These are phyloP conservation scores for Sebastes jordani DNA, from an alignment of 2,797 vertebrate genomes.

Conservation along the genomic window DNA sequence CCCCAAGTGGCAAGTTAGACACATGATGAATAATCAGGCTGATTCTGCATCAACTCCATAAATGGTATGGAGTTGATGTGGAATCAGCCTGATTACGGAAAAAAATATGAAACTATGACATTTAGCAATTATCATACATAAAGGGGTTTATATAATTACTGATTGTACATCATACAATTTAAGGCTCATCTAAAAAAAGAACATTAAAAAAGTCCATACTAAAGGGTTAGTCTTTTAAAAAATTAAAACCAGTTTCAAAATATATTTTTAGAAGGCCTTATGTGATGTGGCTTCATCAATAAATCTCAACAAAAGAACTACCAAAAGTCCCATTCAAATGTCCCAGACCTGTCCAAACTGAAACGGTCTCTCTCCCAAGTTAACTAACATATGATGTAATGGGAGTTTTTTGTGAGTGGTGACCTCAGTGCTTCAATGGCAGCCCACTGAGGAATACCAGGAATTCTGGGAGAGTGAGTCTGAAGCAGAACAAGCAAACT, in stretches of 20 bases:
- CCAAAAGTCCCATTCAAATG: neutral
- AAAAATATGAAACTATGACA: neutral
- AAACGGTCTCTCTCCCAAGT: neutral
- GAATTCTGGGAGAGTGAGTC: constrained; percentile 31
- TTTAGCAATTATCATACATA: neutral
- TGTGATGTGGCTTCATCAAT: neutral
- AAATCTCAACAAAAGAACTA: neutral
- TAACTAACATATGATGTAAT: constrained; percentile 6
- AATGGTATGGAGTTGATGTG: no score
- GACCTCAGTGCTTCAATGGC: constrained; percentile 17
- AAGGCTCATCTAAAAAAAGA: neutral
- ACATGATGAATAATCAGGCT: neutral
- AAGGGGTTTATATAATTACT: neutral
- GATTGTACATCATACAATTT: neutral
- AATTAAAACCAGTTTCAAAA: neutral
- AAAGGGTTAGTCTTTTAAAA: neutral
- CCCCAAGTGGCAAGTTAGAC: neutral
- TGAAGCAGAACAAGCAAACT: constrained; percentile 18
- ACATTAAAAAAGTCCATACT: neutral
- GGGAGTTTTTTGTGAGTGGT: constrained; percentile 6
- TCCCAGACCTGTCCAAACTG: neutral
- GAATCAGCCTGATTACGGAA: neutral
- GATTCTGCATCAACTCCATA: no score
- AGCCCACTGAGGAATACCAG: constrained; percentile 21
- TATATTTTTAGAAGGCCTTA: neutral